phyloP scores from a whole-genome alignment of 64 coral and sea anemone species.

The Orbicella faveolata region DNA sequence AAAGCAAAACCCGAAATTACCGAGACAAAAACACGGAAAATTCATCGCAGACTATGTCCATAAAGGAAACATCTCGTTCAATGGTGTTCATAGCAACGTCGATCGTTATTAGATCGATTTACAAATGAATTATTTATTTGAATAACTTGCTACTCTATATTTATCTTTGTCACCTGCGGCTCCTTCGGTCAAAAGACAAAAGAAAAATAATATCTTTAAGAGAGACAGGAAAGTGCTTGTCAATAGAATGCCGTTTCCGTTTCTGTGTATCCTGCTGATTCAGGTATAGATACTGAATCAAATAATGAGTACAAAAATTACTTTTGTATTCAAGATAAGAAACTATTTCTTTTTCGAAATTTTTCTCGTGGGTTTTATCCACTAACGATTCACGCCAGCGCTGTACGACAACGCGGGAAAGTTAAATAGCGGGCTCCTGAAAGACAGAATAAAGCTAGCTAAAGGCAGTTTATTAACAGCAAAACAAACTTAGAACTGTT shows the following conservation, averaged over 20 bases:
- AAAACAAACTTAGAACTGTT: too few relatives aligned
- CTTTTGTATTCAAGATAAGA: too few relatives aligned
- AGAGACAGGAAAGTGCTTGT: background rate
- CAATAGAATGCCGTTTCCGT: background rate
- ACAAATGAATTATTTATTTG: constrained; percentile 25
- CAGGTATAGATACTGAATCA: background rate
- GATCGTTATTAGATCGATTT: background rate
- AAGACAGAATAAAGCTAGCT: too few relatives aligned
- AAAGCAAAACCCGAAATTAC: background rate
- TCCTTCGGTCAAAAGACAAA: background rate
- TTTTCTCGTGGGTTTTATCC: too few relatives aligned
- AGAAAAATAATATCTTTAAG: background rate
- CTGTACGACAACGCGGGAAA: too few relatives aligned
- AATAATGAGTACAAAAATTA: too few relatives aligned
- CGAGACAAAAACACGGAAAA: background rate
- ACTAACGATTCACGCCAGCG: too few relatives aligned
- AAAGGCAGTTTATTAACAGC: too few relatives aligned
- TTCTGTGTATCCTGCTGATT: background rate
- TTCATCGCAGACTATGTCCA: background rate
- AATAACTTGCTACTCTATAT: background rate
- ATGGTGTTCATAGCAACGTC: constrained; percentile 14
- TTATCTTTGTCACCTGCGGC: background rate
- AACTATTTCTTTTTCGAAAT: too few relatives aligned
- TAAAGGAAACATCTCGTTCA: background rate
- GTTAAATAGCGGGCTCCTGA: too few relatives aligned